Percentiles rank a stretch among this genome's conserved stretches.
phyloP scores from a whole-genome alignment of 2,888 invertebrate species.

The Ophion costatus region DNA sequence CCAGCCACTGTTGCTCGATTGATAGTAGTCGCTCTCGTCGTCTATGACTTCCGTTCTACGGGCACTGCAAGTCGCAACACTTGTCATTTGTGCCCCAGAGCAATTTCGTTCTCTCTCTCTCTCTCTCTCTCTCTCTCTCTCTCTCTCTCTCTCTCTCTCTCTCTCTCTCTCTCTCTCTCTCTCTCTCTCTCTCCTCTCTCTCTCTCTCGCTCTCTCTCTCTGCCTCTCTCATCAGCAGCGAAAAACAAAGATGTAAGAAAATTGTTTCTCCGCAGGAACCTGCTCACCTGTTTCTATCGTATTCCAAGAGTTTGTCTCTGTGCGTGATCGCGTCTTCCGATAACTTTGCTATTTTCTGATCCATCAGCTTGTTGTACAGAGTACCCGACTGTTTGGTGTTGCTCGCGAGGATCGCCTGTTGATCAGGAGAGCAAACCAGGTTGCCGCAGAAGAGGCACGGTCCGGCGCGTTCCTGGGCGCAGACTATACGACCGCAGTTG shows the following conservation, averaged over 20 bases:
- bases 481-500: slow-evolving; percentile 97
- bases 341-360: slow-evolving; percentile 85
- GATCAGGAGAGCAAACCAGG: slow-evolving; percentile 92
- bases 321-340: slow-evolving; percentile 91
- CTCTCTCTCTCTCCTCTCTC: not conserved
- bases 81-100: not conserved
- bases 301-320: slow-evolving; percentile 92
- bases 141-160: too few relatives aligned
- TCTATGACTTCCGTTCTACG: slow-evolving; percentile 93
- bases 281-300: slow-evolving; percentile 90
- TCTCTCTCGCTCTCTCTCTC: not conserved
- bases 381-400: slow-evolving; percentile 89
- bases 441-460: slow-evolving; percentile 97
- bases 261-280: not conserved
- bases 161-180: too few relatives aligned
- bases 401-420: slow-evolving; percentile 87
- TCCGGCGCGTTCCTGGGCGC: slow-evolving; percentile 98
- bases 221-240: not conserved
- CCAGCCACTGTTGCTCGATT: slow-evolving; percentile 91
- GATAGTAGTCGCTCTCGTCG: slow-evolving; percentile 97
- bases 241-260: not conserved
- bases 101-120: not conserved
- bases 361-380: slow-evolving; percentile 87
- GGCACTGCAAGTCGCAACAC: slow-evolving; percentile 84
- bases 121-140: not conserved